Conservation (phyloP, 2,888 invertebrate species). For the Hesperia comma region DNA sequence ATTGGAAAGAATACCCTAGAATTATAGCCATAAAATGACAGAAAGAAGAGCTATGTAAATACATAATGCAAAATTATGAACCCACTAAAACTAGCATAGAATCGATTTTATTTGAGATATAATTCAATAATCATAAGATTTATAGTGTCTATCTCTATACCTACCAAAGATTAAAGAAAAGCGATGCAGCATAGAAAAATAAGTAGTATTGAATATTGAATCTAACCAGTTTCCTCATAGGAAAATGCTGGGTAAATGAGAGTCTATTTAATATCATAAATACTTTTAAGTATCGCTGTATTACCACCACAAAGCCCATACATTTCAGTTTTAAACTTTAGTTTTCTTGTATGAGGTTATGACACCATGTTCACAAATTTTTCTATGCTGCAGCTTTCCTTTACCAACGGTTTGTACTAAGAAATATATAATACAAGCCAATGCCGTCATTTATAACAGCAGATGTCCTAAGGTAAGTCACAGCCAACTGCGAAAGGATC, state of each 20-base stretch:
- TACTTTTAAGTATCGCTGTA: too few relatives aligned
- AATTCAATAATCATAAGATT: slow-evolving; percentile 18
- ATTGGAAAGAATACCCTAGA: background rate
- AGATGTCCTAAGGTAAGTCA: slow-evolving; percentile 49
- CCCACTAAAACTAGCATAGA: slow-evolving; percentile 29
- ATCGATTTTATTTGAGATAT: slow-evolving; percentile 31
- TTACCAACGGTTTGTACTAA: background rate
- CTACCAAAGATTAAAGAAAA: background rate
- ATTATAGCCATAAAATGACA: slow-evolving; percentile 4
- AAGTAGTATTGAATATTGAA: too few relatives aligned
- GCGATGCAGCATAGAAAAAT: too few relatives aligned
- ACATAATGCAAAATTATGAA: slow-evolving; percentile 43
- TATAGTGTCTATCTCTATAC: slow-evolving; percentile 12
- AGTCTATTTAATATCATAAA: too few relatives aligned
- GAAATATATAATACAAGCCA: slow-evolving; percentile 13
- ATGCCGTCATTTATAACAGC: slow-evolving; percentile 50
- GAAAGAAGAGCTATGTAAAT: slow-evolving; percentile 1
- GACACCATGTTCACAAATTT: too few relatives aligned
- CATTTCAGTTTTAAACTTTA: too few relatives aligned
- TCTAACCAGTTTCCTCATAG: too few relatives aligned
- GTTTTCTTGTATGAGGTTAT: too few relatives aligned
- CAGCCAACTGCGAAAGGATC: slow-evolving; percentile 56
- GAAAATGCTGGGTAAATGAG: too few relatives aligned
- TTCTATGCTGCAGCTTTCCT: background rate
- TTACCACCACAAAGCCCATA: too few relatives aligned